Evolutionary conservation across 2,797 vertebrate species (phyloP), one percentile per base, ranked within the genome.

Genomic region (Gephyroberyx darwinii): DNA sequence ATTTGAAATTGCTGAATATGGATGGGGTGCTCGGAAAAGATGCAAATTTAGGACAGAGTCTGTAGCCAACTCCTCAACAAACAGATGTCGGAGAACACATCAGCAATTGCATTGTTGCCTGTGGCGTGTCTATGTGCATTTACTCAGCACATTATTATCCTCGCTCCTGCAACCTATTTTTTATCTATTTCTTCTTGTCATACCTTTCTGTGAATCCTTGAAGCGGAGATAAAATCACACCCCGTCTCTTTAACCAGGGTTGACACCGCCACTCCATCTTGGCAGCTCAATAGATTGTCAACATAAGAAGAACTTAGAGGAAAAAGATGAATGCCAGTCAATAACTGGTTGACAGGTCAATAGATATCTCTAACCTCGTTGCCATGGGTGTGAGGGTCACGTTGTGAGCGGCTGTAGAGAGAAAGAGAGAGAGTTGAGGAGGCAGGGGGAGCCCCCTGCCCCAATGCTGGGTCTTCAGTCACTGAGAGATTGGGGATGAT

Each of bases 321-420:
- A 60, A 85, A 62, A 71, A 84, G 84, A 86, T 84, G 63, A 87
- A 87, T 86, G 85, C 78, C 82, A 69, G 56, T 91, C 89, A 89
- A 90, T 88, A 88, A 75, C 66, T 43, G 56, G 26, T 33, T 82
- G 86, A 80, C 88, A 82, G 84, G 79, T 90, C 86, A 80, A 81
- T 88, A 82, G 85, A 89, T 86, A 79, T 71, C n/a, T n/a, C 71
- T 89, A 86, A 90, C 87, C 87, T 84, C 71, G 69, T 79, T 81
- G 75, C 78, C 55, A 72, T 1, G 30, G 71, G 65, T 5, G 4
- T 20, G 31, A 71, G 69, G 59, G 70, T 84, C 74, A 80, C 33
- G 14, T 62, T 82, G 59, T 82, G 59, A 61, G 62, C 50, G 65
- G 67, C 26, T 61, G 68, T 58, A 72, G 52, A 78, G 12, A 71